Evolutionary conservation across 1,140 invertebrate species (phyloP).

Genomic region (Tetragonula clypearis): DNA sequence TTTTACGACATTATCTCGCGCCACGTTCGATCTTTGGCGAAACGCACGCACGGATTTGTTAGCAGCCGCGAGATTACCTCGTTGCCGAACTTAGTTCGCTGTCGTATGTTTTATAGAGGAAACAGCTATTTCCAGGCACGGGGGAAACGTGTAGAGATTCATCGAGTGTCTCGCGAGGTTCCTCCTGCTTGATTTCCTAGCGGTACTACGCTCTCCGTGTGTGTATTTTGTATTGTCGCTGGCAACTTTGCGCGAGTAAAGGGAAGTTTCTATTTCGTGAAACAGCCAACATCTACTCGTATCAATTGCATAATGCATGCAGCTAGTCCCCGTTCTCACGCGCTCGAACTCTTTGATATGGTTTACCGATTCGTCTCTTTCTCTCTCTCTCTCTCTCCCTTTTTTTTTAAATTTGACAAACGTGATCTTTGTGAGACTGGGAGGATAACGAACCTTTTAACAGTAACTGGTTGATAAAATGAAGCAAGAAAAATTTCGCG

Average conservation of each 20-base stretch:
- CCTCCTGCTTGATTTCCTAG: slow-evolving; percentile 56
- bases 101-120: slow-evolving; percentile 26
- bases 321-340: too few relatives aligned
- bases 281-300: not conserved
- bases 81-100: slow-evolving; percentile 30
- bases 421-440: too few relatives aligned
- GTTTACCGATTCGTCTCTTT: too few relatives aligned
- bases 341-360: too few relatives aligned
- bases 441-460: too few relatives aligned
- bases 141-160: slow-evolving; percentile 40
- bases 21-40: slow-evolving; percentile 14
- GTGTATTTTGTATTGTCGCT: slow-evolving; percentile 27
- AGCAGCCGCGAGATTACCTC: slow-evolving; percentile 47
- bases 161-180: slow-evolving; percentile 39
- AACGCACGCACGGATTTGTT: slow-evolving; percentile 48
- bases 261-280: slow-evolving; percentile 18
- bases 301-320: slow-evolving; percentile 18
- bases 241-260: slow-evolving; percentile 40
- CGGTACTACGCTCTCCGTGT: not conserved
- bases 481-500: too few relatives aligned
- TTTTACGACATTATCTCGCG: not conserved
- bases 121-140: slow-evolving; percentile 20
- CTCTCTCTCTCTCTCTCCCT: too few relatives aligned
- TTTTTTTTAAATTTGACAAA: too few relatives aligned
- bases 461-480: too few relatives aligned